phyloP scores from a whole-genome alignment of 2,113 vertebrate species.

The Pithys albifrons region DNA sequence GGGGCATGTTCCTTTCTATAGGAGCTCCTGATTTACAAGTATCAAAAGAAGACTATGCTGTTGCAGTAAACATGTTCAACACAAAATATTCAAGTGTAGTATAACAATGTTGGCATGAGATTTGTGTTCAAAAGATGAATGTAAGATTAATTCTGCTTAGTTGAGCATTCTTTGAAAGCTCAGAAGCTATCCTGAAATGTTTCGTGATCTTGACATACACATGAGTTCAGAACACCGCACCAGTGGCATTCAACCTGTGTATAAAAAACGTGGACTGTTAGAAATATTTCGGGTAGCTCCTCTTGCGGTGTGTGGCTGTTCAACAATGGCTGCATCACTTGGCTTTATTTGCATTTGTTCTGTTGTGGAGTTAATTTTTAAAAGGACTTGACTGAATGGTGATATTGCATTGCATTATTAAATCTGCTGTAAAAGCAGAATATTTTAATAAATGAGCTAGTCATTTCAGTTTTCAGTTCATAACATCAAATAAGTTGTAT shows the following conservation, averaged over 20 bases:
- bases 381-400: neutral
- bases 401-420: neutral
- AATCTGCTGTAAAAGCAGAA: neutral
- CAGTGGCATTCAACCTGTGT: neutral
- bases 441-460: neutral
- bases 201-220: neutral
- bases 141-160: neutral
- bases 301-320: neutral
- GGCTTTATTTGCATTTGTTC: neutral
- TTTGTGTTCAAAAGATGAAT: neutral
- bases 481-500: neutral
- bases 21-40: neutral
- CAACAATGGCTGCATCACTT: neutral
- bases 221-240: neutral
- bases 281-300: neutral
- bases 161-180: neutral
- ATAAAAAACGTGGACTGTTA: neutral
- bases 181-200: neutral
- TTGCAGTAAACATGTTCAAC: neutral
- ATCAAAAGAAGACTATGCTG: neutral
- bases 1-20: neutral
- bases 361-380: neutral
- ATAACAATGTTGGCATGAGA: neutral
- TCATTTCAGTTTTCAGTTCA: neutral
- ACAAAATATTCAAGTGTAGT: neutral